phyloP scores from a whole-genome alignment of 2,113 vertebrate genomes.

The Pedionomus torquatus region DNA sequence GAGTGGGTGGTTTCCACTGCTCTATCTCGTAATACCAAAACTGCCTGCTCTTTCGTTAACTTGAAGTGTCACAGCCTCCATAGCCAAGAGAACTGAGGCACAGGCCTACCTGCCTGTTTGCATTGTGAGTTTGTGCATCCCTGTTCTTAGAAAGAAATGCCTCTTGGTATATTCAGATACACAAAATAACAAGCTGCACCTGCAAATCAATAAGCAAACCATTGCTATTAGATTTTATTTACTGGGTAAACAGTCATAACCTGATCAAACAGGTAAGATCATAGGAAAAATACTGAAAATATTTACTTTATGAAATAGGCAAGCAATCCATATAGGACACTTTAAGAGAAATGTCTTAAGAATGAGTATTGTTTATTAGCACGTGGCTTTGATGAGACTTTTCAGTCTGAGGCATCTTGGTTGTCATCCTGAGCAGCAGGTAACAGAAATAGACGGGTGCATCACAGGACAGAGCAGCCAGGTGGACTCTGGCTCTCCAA shows the following conservation, averaged over 20 bases:
- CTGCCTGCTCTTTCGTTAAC: neutral
- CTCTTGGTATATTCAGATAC: neutral
- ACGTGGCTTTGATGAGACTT: neutral
- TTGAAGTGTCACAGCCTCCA: neutral
- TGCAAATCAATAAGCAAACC: neutral
- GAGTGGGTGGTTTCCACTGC: neutral
- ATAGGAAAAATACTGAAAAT: neutral
- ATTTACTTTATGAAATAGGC: neutral
- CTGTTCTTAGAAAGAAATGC: neutral
- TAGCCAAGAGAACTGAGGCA: neutral
- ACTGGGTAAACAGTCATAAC: neutral
- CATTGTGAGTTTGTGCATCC: rapidly evolving
- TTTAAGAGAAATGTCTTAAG: neutral
- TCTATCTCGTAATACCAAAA: neutral
- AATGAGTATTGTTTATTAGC: neutral
- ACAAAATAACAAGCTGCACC: neutral
- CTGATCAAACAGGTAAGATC: neutral
- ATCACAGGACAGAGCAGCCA: neutral
- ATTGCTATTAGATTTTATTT: neutral
- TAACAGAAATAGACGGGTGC: neutral
- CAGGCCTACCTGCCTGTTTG: neutral
- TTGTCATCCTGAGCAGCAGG: neutral
- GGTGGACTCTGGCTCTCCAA: neutral
- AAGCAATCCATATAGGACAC: neutral
- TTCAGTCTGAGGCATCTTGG: neutral